These are phyloP conservation scores for Acleris literana DNA, from an alignment of 2,888 invertebrate species.

Conservation along the genomic window DNA sequence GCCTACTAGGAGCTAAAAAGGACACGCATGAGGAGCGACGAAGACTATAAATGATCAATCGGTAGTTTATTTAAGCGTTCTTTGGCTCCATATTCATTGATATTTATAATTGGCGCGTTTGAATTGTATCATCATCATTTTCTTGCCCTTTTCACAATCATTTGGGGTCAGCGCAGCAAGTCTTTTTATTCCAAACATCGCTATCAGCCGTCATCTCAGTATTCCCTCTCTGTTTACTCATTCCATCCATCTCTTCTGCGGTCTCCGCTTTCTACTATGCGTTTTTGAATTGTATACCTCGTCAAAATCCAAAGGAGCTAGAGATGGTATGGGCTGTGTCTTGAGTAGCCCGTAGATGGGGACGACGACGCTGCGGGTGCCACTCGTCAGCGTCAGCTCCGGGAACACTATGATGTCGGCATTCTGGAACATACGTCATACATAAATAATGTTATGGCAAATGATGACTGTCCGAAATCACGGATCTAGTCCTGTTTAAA, in stretches of 20 bases:
- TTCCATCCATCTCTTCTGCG: too few relatives aligned
- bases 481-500: too few relatives aligned
- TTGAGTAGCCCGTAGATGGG: slow-evolving; percentile 61
- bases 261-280: too few relatives aligned
- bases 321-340: slow-evolving; percentile 62
- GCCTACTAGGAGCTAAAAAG: slow-evolving; percentile 76
- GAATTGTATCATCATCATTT: background rate
- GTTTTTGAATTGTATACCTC: slow-evolving; percentile 47
- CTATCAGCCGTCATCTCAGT: too few relatives aligned
- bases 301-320: slow-evolving; percentile 60
- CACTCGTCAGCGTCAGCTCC: slow-evolving; percentile 79
- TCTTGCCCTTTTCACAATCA: too few relatives aligned
- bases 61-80: background rate
- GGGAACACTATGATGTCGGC: slow-evolving; percentile 92
- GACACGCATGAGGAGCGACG: slow-evolving; percentile 1
- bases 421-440: slow-evolving; percentile 74
- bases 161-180: too few relatives aligned
- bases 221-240: too few relatives aligned
- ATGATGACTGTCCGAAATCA: too few relatives aligned
- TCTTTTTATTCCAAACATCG: too few relatives aligned
- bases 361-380: slow-evolving; percentile 57
- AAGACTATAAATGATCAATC: slow-evolving; percentile 41
- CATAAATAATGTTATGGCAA: too few relatives aligned
- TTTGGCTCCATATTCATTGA: too few relatives aligned
- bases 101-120: too few relatives aligned